These are phyloP conservation scores for Tinamus guttatus DNA, from an alignment of 2,113 vertebrate genomes.

Conservation along the genomic window DNA sequence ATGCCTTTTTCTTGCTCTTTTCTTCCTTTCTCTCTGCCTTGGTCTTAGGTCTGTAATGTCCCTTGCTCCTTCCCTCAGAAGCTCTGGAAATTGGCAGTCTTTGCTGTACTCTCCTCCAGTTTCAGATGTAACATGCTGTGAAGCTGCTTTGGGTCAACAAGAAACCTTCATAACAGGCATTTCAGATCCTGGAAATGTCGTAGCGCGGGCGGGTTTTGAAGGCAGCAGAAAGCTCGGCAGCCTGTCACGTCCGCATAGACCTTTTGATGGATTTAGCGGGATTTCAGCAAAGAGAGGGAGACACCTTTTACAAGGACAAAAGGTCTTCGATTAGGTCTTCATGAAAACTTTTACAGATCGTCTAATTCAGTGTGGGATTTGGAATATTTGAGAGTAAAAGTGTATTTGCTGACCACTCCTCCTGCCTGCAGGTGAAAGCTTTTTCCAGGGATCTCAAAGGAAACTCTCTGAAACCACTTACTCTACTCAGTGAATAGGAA, in stretches of 20 bases:
- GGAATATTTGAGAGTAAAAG: not conserved
- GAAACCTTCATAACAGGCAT: not conserved
- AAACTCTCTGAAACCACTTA: not conserved
- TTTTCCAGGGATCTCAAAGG: not conserved
- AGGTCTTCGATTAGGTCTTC: not conserved
- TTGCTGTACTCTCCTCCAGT: not conserved
- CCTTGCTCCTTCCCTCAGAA: conserved; percentile 2
- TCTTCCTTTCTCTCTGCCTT: not conserved
- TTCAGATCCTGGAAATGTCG: conserved; percentile 31
- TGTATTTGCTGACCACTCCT: not conserved
- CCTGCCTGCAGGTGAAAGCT: not conserved
- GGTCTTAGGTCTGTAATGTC: not conserved
- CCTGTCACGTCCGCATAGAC: not conserved
- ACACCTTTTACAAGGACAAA: not conserved
- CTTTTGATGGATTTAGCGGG: not conserved
- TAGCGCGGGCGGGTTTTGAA: not conserved
- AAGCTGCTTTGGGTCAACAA: conserved; percentile 42
- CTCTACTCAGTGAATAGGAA: not conserved
- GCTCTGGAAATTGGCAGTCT: not conserved
- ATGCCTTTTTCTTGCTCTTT: not conserved
- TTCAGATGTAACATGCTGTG: conserved; percentile 8
- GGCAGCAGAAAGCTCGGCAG: not conserved
- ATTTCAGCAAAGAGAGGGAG: not conserved
- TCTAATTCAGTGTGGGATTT: not conserved
- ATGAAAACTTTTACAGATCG: not conserved